Conservation (phyloP, 2,113 vertebrate species). For the Thunnus maccoyii region DNA sequence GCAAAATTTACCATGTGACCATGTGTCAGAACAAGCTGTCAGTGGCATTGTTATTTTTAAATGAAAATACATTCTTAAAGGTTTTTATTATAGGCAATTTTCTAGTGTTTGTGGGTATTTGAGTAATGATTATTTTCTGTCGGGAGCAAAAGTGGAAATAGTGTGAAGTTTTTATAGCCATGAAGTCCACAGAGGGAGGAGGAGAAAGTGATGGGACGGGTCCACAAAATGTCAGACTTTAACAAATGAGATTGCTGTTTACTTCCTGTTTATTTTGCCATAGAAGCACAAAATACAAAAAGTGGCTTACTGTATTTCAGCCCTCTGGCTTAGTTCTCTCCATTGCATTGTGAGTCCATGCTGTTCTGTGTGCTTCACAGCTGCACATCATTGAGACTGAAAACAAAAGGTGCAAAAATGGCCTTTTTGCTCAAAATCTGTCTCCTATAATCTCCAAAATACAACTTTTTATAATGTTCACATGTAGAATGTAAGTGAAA, state of each 20-base stretch:
- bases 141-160: too few relatives aligned
- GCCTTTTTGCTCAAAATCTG: neutral
- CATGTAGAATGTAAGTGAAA: neutral
- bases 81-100: too few relatives aligned
- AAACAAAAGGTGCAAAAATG: neutral
- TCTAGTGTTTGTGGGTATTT: too few relatives aligned
- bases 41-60: neutral
- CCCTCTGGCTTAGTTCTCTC: neutral
- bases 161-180: too few relatives aligned
- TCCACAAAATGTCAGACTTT: too few relatives aligned
- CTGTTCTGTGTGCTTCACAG: neutral
- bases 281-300: neutral
- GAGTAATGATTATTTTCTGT: too few relatives aligned
- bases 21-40: neutral
- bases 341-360: neutral
- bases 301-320: neutral
- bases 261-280: neutral
- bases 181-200: too few relatives aligned
- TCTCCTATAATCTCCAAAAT: neutral
- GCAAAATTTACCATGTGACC: conserved; percentile 4
- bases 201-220: too few relatives aligned
- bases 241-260: too few relatives aligned
- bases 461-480: neutral
- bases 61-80: neutral
- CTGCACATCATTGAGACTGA: neutral